A percentile compares a stretch with the other conserved stretches of the same genome.
These are phyloP conservation scores for Gouania willdenowi DNA, from an alignment of 2,797 vertebrate genomes.

Conservation along the genomic window DNA sequence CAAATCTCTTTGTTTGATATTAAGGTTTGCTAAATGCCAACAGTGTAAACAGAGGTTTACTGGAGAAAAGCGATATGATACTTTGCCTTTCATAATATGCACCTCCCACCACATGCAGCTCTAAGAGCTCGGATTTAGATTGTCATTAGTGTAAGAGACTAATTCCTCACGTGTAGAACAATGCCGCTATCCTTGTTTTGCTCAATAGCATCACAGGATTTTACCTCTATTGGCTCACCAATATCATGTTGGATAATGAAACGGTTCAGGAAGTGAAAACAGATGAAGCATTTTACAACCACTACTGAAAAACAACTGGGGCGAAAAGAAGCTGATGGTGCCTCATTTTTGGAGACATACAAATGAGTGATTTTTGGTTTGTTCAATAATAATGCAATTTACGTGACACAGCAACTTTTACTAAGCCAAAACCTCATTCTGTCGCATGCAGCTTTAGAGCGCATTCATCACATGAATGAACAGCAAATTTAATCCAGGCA, in stretches of 20 bases:
- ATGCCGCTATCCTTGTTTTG: constrained; percentile 8
- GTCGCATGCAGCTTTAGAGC: constrained; percentile 49
- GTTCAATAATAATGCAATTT: constrained; percentile 49
- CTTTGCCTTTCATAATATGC: constrained; percentile 41
- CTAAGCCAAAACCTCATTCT: constrained; percentile 64
- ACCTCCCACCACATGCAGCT: constrained; percentile 11
- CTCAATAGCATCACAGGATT: constrained; percentile 2
- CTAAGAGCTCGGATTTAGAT: constrained; percentile 29
- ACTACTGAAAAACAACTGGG: not conserved
- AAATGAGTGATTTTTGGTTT: constrained; percentile 24
- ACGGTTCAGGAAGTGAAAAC: not conserved
- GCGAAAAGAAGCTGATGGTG: constrained; percentile 23
- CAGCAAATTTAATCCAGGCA: constrained; percentile 54
- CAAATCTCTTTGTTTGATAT: constrained; percentile 37
- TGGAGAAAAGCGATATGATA: constrained; percentile 49
- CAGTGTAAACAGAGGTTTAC: constrained; percentile 47
- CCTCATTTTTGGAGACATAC: constrained; percentile 20
- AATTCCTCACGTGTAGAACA: constrained; percentile 26
- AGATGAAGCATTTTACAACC: not conserved
- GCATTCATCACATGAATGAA: constrained; percentile 66
- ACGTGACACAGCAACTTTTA: constrained; percentile 60
- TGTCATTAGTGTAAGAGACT: constrained; percentile 18
- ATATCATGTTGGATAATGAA: not conserved
- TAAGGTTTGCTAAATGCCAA: constrained; percentile 59
- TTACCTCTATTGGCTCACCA: not conserved